These are phyloP conservation scores for Drosophila cyrtoloma DNA, from an alignment of 2,888 invertebrate genomes.

Conservation along the genomic window DNA sequence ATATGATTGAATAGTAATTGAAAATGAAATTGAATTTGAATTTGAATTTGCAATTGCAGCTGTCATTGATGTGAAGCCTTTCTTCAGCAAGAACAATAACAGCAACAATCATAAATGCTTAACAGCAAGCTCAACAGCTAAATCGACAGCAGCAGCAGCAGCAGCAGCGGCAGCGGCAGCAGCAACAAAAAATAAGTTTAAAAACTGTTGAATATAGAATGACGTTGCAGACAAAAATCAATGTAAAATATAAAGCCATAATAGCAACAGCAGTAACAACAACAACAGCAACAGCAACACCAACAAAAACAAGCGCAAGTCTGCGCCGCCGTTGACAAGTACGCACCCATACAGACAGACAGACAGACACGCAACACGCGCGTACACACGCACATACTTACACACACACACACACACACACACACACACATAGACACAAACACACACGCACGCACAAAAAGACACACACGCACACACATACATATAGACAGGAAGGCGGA, in stretches of 20 bases:
- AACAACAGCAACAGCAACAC: constrained; percentile 32
- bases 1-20: constrained; percentile 17
- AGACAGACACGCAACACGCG: constrained; percentile 16
- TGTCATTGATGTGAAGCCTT: constrained; percentile 4
- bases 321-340: constrained; percentile 53
- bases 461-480: constrained; percentile 4
- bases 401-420: constrained; percentile 21
- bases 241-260: constrained; percentile 74
- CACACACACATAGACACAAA: constrained; percentile 16
- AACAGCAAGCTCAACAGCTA: constrained; percentile 5
- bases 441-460: constrained; percentile 11
- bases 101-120: constrained; percentile 28
- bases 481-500: constrained; percentile 14
- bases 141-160: constrained; percentile 1
- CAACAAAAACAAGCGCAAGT: constrained; percentile 37
- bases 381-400: constrained; percentile 19
- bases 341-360: constrained; percentile 39
- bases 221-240: constrained; percentile 80
- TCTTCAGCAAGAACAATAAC: constrained; percentile 7
- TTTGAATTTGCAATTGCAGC: constrained; percentile 24
- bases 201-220: constrained; percentile 83
- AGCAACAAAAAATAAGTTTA: constrained; percentile 39
- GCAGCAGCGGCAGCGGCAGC: not conserved
- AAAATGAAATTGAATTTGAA: constrained; percentile 34
- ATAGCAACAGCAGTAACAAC: constrained; percentile 50